A percentile compares a stretch with the other conserved stretches of the same genome.
Conservation (phyloP, 2,888 invertebrate genomes). For the Notodonta ziczac region DNA sequence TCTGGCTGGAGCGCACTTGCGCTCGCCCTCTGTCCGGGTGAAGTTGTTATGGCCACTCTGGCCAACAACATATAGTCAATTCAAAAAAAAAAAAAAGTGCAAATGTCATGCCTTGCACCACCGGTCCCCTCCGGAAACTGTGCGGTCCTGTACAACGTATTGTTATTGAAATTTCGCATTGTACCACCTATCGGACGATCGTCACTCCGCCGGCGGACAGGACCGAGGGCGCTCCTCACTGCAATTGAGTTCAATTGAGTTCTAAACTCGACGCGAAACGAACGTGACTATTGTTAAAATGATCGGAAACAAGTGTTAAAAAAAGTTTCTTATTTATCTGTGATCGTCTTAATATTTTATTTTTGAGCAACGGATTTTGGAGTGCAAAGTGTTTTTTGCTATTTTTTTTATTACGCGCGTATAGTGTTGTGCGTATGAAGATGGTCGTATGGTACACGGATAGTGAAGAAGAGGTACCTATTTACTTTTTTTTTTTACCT, state of each 20-base stretch:
- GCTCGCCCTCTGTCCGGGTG: too few species aligned
- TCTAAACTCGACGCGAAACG: background rate
- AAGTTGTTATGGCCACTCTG: too few species aligned
- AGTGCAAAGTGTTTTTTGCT: background rate
- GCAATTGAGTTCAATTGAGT: slow-evolving; percentile 2
- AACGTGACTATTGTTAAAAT: background rate
- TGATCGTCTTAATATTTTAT: background rate
- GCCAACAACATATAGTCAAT: too few species aligned
- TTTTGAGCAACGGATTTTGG: too few species aligned
- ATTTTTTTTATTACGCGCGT: background rate
- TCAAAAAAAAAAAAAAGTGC: too few species aligned
- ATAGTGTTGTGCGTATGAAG: slow-evolving; percentile 20
- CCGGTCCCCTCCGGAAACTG: slow-evolving; percentile 59
- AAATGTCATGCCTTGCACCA: slow-evolving; percentile 30
- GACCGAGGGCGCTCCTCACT: slow-evolving; percentile 18
- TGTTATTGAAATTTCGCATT: slow-evolving; percentile 73
- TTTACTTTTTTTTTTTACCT: background rate
- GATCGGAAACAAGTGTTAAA: background rate
- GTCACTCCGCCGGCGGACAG: slow-evolving; percentile 13
- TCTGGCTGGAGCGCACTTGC: too few species aligned
- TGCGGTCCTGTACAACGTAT: slow-evolving; percentile 59
- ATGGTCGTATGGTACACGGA: slow-evolving; percentile 45
- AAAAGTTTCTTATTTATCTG: too few species aligned
- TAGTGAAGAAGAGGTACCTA: slow-evolving; percentile 33
- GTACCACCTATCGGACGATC: slow-evolving; percentile 41